These are phyloP conservation scores for Abrostola tripartita DNA, from an alignment of 2,888 invertebrate genomes.

Conservation along the genomic window DNA sequence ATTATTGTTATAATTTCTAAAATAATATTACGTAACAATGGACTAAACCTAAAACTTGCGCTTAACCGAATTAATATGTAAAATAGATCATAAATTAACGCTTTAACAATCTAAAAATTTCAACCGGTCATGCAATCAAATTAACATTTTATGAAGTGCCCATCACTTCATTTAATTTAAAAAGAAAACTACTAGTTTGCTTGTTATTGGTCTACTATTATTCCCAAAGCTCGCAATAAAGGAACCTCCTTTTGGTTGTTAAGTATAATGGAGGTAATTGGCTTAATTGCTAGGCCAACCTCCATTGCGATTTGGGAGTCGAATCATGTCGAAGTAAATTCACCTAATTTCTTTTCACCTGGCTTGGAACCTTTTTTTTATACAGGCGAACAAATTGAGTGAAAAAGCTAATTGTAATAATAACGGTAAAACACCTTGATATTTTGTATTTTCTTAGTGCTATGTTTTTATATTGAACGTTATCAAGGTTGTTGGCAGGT, in stretches of 20 bases:
- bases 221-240: conserved; percentile 41
- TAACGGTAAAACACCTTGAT: conserved; percentile 1
- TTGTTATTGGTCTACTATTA: conserved; percentile 50
- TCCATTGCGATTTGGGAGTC: conserved; percentile 45
- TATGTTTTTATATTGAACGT: background rate
- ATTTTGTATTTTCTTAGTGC: background rate
- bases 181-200: conserved; percentile 29
- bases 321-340: conserved; percentile 55
- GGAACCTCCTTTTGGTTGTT: conserved; percentile 51
- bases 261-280: conserved; percentile 53
- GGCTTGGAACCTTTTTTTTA: conserved; percentile 29
- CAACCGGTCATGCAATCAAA: conserved; percentile 24
- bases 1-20: too few relatives aligned
- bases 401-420: conserved; percentile 25
- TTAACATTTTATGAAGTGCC: conserved; percentile 37
- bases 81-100: conserved; percentile 16
- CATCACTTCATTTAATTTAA: conserved; percentile 43
- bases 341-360: conserved; percentile 40
- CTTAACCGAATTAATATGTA: conserved; percentile 6
- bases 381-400: conserved; percentile 20
- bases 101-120: conserved; percentile 16
- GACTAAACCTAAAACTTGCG: conserved; percentile 26
- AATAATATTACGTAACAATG: background rate
- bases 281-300: conserved; percentile 48
- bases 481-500: background rate